These are phyloP conservation scores for Platycercus adscitus DNA, from an alignment of 2,113 vertebrate species.

Conservation along the genomic window DNA sequence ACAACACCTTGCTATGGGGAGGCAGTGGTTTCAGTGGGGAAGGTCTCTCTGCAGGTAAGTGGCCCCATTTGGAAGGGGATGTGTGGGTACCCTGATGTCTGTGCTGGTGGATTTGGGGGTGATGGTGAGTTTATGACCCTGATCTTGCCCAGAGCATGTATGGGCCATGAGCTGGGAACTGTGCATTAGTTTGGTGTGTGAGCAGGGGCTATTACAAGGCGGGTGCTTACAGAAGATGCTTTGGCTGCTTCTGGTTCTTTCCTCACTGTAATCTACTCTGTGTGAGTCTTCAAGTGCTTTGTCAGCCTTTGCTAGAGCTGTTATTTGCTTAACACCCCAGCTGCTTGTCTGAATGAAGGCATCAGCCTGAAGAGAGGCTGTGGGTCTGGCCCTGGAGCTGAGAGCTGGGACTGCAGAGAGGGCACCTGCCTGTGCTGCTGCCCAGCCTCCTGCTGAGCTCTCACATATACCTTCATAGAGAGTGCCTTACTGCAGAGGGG, in stretches of 20 bases:
- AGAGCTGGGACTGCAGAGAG: not conserved
- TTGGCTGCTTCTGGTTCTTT: not conserved
- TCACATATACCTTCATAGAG: accelerated
- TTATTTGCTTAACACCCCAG: not conserved
- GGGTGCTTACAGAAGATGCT: not conserved
- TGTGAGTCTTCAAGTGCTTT: not conserved
- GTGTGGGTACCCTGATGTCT: not conserved
- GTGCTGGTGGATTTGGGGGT: not conserved
- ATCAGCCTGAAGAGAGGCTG: not conserved
- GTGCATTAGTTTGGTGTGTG: accelerated
- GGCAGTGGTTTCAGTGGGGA: not conserved
- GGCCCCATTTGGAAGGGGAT: not conserved
- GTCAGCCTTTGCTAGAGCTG: not conserved
- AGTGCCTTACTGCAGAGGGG: not conserved
- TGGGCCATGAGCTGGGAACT: not conserved
- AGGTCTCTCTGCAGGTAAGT: not conserved
- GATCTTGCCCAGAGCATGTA: accelerated
- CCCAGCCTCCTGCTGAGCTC: not conserved
- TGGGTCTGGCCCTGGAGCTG: not conserved
- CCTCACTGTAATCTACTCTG: not conserved
- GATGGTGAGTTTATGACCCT: not conserved
- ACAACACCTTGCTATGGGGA: accelerated
- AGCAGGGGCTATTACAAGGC: not conserved
- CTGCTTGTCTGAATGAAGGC: not conserved
- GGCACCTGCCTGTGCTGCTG: not conserved